Conservation (phyloP, 2,888 invertebrate species). For the Didymodactylos carnosus region DNA sequence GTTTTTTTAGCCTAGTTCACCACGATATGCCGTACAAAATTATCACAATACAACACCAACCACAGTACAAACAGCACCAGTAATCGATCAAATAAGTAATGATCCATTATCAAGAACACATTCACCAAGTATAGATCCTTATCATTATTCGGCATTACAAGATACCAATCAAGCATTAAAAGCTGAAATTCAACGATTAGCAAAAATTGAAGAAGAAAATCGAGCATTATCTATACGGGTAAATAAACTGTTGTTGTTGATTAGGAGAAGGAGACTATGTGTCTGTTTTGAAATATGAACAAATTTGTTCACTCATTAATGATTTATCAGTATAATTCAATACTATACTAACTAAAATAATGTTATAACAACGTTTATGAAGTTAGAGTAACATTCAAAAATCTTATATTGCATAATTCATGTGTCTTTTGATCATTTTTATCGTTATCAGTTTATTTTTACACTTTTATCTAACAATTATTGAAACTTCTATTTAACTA, state of each 20-base stretch:
- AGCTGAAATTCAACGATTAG: background rate
- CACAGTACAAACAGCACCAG: background rate
- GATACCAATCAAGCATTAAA: slow-evolving; percentile 10
- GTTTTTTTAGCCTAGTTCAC: background rate
- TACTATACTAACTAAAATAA: no score
- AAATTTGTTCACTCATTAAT: no score
- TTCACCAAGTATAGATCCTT: background rate
- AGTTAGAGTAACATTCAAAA: no score
- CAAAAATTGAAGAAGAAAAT: background rate
- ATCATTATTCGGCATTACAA: background rate
- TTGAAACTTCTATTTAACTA: no score
- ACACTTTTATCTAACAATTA: no score
- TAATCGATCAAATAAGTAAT: no score
- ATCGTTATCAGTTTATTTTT: no score
- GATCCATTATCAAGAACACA: background rate
- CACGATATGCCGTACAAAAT: background rate
- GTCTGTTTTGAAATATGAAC: background rate
- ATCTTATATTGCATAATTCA: no score
- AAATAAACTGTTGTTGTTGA: background rate
- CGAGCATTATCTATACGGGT: no score
- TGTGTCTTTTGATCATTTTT: no score
- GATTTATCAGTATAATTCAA: no score
- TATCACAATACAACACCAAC: background rate
- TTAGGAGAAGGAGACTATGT: background rate
- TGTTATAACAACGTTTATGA: no score